phyloP scores from a whole-genome alignment of 2,888 invertebrate species.

The Rapana venosa region DNA sequence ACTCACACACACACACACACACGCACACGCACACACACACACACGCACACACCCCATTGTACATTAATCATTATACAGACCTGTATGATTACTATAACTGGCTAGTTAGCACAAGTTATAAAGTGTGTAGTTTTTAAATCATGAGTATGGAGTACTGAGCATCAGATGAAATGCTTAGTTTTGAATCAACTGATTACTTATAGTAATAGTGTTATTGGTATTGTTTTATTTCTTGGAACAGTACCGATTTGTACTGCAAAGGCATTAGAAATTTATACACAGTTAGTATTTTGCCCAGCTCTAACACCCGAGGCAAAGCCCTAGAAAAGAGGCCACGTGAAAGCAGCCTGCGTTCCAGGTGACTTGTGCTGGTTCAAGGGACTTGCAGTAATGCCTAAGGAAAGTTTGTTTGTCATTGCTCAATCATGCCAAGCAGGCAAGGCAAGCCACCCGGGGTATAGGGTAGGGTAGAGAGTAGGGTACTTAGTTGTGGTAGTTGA shows the following conservation, averaged over 20 bases:
- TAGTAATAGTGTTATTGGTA: no score
- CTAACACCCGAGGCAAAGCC: background rate
- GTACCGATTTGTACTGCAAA: no score
- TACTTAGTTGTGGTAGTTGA: background rate
- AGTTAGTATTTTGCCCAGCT: no score
- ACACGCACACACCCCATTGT: background rate
- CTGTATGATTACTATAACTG: background rate
- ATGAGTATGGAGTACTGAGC: background rate
- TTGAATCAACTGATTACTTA: no score
- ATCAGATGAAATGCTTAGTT: no score
- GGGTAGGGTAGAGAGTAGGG: background rate
- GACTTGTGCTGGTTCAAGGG: background rate
- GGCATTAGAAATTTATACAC: no score
- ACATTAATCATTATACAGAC: background rate
- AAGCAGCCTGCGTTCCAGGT: background rate
- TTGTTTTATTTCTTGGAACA: no score
- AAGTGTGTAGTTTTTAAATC: background rate
- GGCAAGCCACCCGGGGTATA: background rate
- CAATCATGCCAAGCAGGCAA: background rate
- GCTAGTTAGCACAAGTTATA: background rate
- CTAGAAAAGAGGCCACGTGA: background rate
- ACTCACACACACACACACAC: background rate
- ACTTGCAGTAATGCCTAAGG: background rate
- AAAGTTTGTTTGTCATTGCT: conserved; percentile 31
- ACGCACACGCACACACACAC: background rate